Evolutionary conservation across 2,888 invertebrate genomes (phyloP).

Genomic region (Baronia brevicornis): DNA sequence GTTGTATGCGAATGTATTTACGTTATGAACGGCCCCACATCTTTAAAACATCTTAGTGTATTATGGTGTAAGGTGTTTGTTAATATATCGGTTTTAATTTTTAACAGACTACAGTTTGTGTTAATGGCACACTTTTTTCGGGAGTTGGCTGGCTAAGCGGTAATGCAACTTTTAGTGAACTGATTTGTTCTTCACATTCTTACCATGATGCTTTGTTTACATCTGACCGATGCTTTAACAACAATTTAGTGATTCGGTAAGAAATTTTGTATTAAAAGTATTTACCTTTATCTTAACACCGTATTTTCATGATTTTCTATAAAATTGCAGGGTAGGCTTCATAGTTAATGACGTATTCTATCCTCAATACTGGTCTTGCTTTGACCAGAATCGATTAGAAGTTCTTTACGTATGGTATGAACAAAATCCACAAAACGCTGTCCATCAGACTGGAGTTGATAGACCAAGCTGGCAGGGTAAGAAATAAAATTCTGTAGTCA

Average conservation of each 20-base stretch:
- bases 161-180: slow-evolving; percentile 42
- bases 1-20: too few species aligned
- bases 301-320: neutral
- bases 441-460: slow-evolving; percentile 57
- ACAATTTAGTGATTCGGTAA: slow-evolving; percentile 54
- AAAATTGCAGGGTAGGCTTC: slow-evolving; percentile 64
- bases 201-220: slow-evolving; percentile 49
- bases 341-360: slow-evolving; percentile 55
- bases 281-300: neutral
- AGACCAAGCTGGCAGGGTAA: slow-evolving; percentile 13
- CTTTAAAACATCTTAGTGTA: too few species aligned
- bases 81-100: neutral
- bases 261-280: slow-evolving; percentile 6
- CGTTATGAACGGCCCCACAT: too few species aligned
- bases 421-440: slow-evolving; percentile 53
- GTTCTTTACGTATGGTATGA: slow-evolving; percentile 68
- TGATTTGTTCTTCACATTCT: slow-evolving; percentile 52
- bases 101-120: slow-evolving; percentile 47
- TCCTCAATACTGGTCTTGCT: slow-evolving; percentile 67
- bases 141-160: slow-evolving; percentile 46
- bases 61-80: neutral
- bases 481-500: too few species aligned
- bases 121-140: slow-evolving; percentile 35
- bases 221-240: slow-evolving; percentile 45
- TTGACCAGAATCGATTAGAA: slow-evolving; percentile 56